Conservation (phyloP, 2,888 invertebrate species). For the Andrena praecox region DNA sequence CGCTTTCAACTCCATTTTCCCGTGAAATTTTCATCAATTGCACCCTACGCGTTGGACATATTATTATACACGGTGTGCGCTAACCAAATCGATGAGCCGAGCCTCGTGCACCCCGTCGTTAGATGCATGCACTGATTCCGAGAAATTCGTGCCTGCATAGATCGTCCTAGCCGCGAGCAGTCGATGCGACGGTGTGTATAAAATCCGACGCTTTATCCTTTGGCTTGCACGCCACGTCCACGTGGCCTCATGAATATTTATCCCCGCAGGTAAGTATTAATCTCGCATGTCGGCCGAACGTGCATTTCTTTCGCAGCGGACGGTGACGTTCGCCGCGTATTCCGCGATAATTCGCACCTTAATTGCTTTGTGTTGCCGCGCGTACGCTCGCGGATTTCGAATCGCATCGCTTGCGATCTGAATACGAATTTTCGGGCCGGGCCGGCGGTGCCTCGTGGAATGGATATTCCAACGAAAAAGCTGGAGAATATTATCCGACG, state of each 20-base stretch:
- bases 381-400: conserved; percentile 5
- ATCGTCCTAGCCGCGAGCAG: conserved; percentile 45
- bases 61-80: too few species aligned
- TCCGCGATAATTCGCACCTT: conserved; percentile 37
- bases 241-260: conserved; percentile 56
- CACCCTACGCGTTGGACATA: too few species aligned
- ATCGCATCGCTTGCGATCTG: neutral
- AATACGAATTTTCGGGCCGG: neutral
- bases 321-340: conserved; percentile 6
- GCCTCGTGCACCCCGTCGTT: neutral
- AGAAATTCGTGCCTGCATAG: conserved; percentile 43
- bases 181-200: conserved; percentile 42
- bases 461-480: neutral
- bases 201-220: conserved; percentile 54
- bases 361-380: neutral
- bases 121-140: conserved; percentile 38
- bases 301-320: neutral
- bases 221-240: conserved; percentile 53
- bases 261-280: conserved; percentile 61
- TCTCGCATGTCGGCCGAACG: conserved; percentile 33
- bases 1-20: too few species aligned
- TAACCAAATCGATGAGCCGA: neutral
- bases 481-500: neutral
- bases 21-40: too few species aligned
- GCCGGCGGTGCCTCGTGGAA: neutral